Base-by-base conservation (phyloP, 2,888 invertebrate genomes). In the Metallyticus violacea region DNA sequence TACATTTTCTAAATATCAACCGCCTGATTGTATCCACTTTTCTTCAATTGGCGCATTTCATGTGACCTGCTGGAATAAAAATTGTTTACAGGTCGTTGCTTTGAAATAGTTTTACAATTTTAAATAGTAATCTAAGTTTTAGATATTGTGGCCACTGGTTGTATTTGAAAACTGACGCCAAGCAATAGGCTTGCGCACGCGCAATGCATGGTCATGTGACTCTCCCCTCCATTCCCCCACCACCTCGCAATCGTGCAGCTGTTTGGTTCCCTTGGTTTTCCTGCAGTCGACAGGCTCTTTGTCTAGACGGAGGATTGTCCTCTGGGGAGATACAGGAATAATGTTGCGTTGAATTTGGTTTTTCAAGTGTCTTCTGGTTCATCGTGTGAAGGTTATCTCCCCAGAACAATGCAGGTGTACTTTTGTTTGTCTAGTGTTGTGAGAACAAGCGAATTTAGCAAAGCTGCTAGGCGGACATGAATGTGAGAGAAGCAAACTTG, bases 211-310 rank as follows among this genome's bases (percentile, higher is more conserved):
- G 22, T 62, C 40, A 62, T 15, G 40, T 62, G 40, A 62, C 40
- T 6, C 22, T 9, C 40, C 40, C 40, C 40, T 62, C 40, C 40
- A 62, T 15, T 40, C 40, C 40, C 40, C 40, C 40, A 15, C 40
- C 40, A 62, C 25, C 85, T 88, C 88, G 86, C 87, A 87, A 79
- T 85, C 83, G 87, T 87, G 88, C 88, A 88, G 88, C 88, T 88
- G 88, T 88, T 88, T 85, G 77, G 86, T 80, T 85, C 84, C 88
- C 84, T 88, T 85, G 88, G 85, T 83, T 88, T 84, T 77, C 83
- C 88, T 88, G 88, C 88, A 88, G 88, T 87, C 85, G 87, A 82
- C 87, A 86, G 87, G 78, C 62, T 88, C 88, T 88, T 87, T 87
- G 87, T 87, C 79, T 81, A 87, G 84, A 83, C 86, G 87, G 81